Base-by-base conservation (phyloP, 2,113 vertebrate genomes). In the Motacilla tschutschensis region DNA sequence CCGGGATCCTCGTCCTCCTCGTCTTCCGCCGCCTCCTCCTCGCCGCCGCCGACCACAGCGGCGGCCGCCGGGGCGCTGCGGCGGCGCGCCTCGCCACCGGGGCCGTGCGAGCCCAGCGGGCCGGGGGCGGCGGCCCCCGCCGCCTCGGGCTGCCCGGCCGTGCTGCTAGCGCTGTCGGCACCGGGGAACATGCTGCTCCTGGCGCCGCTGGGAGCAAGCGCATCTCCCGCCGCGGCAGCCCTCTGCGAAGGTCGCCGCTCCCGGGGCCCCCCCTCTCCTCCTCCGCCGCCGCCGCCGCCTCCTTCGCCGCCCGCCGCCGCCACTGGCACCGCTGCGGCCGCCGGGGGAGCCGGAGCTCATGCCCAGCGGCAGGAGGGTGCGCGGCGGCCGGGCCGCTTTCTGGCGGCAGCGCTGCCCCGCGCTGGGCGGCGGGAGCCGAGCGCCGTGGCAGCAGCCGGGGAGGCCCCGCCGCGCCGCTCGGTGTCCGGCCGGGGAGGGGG, bases 1-100 rank as follows among this genome's bases (percentile, higher is more conserved):
- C 90, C 63, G 62, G 71, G 59, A n/a, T 65, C 85, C 71, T 71
- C 85, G 74, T 80, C 54, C 77, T 86, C 80, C 59, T 79, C 90
- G 41, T 78, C 79, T 43, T 93, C 71, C 46, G 85, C 94, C 76
- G 62, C 79, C 64, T 70, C 91, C 43, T 67, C 53, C 59, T 66
- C 74, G 36, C 74, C 74, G 62, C 51, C 62, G 33, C 66, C 67
- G 22, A 58, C 76, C 62, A 88, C 94, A 75, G 90, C 79, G 47
- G 47, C 47, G 47, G 47, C 25, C 47, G 47, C 83, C 22, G 50
- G 36, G 63, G 88, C 65, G 65, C 65, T 67, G 64, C 64, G 60
- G 60, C 60, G 50, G 50, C 50, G 28, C 50, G 28, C 28, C 28
- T 51, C 50, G 50, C 50, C 50, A 29, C 50, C 28, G 50, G 50